Evolutionary conservation across 1,140 invertebrate genomes (phyloP), one percentile per base, ranked within the genome.

Genomic region (Chrysopa pallens): DNA sequence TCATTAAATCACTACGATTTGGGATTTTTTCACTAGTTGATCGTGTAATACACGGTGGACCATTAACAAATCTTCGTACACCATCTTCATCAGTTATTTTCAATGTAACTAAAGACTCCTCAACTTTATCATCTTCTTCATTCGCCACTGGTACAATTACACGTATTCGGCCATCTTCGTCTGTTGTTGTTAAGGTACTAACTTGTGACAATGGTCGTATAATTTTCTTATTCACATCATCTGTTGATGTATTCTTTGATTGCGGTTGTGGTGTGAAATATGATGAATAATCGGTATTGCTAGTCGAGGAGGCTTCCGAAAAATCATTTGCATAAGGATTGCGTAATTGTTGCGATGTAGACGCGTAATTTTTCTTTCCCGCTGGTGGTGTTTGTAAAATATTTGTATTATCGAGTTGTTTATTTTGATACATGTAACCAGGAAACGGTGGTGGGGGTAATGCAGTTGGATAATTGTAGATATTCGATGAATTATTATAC

Each of bases 1-100:
- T 74, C 78, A 87, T 83, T 48, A 85, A 64, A 55, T 87, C 82
- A 55, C 76, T 86, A 33, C 80, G 70, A 50, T 84, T 80, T 1
- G 84, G 81, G 37, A 87, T 74, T 59, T 84, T 80, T 46, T 87
- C 84, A 61, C 82, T 86, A 4, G 84, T 86, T 6, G 80, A 80
- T 36, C 85, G 68, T 1, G 80, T 84, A 39, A 87, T 85, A 11
- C 78, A 69, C 2, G 68, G 67, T 0, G 58, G 53, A n/a, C 58
- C 47, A 42, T 51, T 33, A 33, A 33, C 31, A 33, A 33, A 33
- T 4, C 31, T 2, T 33, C n/a, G 8, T 11, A 11, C n/a, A 11
- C 31, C 31, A 11, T 50, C 50, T 8, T 55, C 49, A 8, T 61
- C 62, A 11, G 60, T 62, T 9, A 71, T 59, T 43, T 62, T 63